Evolutionary conservation across 2,113 vertebrate genomes (phyloP), one percentile per base, ranked within the genome.

Genomic region (Gallinago jamesoni): DNA sequence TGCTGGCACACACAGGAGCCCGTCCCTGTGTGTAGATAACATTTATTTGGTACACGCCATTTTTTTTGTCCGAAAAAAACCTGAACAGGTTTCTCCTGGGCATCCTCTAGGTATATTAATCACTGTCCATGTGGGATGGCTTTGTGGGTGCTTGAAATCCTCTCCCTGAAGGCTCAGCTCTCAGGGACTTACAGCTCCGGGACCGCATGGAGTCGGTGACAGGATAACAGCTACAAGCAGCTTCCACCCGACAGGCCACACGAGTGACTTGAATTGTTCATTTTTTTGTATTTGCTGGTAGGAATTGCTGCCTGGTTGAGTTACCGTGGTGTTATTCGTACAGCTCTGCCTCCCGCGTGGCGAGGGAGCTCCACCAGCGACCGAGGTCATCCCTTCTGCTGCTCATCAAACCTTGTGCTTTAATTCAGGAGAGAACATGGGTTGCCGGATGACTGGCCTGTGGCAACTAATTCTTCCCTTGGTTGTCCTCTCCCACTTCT

Each of bases 401-500:
- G 55, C 31, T 85, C 30, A 37, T 52, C n/a, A 83, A 75, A n/a
- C 33, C 30, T 18, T 25, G 15, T 77, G 12, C 57, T 96, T 93
- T 57, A 2, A 84, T 91, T 64, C 81, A 96, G 95, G 47, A 78
- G 52, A 56, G 57, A 84, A 39, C 47, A 98, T 96, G 96, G 79
- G 70, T 93, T 87, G 43, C 37, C 21, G 84, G 27, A n/a, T 45
- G 89, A 56, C 69, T n/a, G 7, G 53, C 57, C 62, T 97, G 47
- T 91, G 97, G 91, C 80, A 82, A n/a, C 16, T 97, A 6, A 18
- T 97, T 35, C 43, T 97, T 59, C 89, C 92, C 30, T 22, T 98
- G 77, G 83, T 95, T 43, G 74, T 97, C 48, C 70, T 98, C 4
- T 89, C 81, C 16, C 94, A 96, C 45, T 92, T 97, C 50, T 94